Base-by-base conservation (phyloP, 2,797 vertebrate genomes). In the Discoglossus pictus region DNA sequence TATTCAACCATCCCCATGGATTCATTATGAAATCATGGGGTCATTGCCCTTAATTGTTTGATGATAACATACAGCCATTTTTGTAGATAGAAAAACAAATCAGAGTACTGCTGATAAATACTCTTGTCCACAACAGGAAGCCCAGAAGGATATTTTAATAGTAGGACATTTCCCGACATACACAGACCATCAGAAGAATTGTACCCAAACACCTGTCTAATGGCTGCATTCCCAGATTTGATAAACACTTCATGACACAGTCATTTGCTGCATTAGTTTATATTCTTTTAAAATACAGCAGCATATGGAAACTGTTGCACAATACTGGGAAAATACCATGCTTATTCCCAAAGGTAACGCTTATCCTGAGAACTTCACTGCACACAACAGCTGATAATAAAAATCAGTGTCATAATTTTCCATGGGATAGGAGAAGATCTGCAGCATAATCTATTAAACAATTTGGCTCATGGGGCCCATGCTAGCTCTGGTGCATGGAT, bases 321-420 rank as follows among this genome's bases (percentile, higher is more conserved):
- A 46, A 24, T 44, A 25, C 62, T 65, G 62, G 51, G 62, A 65
- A 65, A 54, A 65, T 46, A 46, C 3, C 46, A 51, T 38, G 25
- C 42, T 7, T 46, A 42, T 55, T 65, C 51, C 62, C 51, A 20
- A 65, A 46, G 15, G 62, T 46, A 55, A 35, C 2, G 7, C 36
- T 36, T 47, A 55, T 53, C 43, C 31, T 65, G 62, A 55, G 62
- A 65, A 46, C 25, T 8, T 44, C 38, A 65, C 39, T 21, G 39
- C 18, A 55, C 27, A 21, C 39, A 65, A 25, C 62, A 65, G 62
- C 62, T 65, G 62, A 65, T 54, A 55, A 25, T 23, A 65, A 47
- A 25, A 20, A 46, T 43, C 47, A 11, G 35, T 15, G 48, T 4
- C 27, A 39, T 18, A 13, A 42, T 42, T 48, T 39, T 43, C 46